Evolutionary conservation across 2,113 vertebrate genomes (phyloP), one percentile per base, ranked within the genome.

Genomic region (Enhydra lutris): DNA sequence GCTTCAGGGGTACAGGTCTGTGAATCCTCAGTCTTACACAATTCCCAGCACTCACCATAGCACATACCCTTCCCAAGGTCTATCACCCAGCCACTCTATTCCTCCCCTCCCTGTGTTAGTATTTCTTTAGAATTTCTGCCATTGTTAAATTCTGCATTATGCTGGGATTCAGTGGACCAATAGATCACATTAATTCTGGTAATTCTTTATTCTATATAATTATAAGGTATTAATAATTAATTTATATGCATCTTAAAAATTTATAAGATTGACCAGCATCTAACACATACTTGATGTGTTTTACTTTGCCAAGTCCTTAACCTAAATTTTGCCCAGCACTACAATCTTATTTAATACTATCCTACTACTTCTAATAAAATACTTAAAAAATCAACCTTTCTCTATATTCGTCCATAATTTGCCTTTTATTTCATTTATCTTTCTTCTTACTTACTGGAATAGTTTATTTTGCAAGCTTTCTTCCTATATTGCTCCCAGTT

Each of bases 291-390:
- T 39, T 85, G 55, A 52, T 85, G 12, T 31, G 71, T 76, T 95
- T 89, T 91, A n/a, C 34, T 91, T 88, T 91, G 26, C 34, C 89
- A 89, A 84, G 12, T 71, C 36, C 55, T 95, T 39, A 57, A 34
- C 36, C 76, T 93, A 78, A 89, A 57, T 23, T 39, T 91, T 93
- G 42, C 21, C 29, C 4, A 45, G 17, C 82, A 4, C 55, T 92
- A 7, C 11, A 63, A 45, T 88, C 74, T 97, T 94, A 80, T 95
- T 98, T 96, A 93, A 47, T 89, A 24, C 1, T 0, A 4, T 97
- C 82, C 31, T 84, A 97, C 36, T 97, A 95, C 80, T 95, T 89
- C 73, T 82, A 73, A 86, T 76, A 59, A 83, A 93, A 80, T 97
- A 96, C 67, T 36, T 91, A 26, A 96, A 98, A 97, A 95, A 71